Conservation (phyloP, 64 coral and sea anemone genomes). For the Montipora cactus region DNA sequence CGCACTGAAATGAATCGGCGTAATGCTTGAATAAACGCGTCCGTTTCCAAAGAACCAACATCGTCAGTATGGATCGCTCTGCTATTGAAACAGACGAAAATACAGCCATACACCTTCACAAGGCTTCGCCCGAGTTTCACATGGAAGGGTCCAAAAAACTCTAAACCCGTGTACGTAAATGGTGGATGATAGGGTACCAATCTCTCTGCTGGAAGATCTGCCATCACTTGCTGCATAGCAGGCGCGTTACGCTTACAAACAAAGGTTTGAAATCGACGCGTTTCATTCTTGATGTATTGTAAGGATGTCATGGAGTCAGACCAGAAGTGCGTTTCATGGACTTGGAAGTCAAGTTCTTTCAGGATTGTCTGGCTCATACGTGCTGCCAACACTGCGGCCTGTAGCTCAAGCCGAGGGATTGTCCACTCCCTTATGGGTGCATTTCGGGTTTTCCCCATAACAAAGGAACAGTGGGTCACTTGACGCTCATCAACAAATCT, state of each 20-base stretch:
- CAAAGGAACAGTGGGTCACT: slow-evolving; percentile 46
- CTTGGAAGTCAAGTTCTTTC: slow-evolving; percentile 32
- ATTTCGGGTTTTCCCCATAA: slow-evolving; percentile 33
- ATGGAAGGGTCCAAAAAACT: slow-evolving; percentile 61
- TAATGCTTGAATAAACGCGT: slow-evolving; percentile 34
- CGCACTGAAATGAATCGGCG: slow-evolving; percentile 28
- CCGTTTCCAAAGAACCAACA: slow-evolving; percentile 47
- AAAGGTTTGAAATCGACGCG: neutral
- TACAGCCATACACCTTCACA: slow-evolving; percentile 41
- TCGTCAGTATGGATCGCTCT: slow-evolving; percentile 56
- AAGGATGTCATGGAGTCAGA: too few relatives aligned
- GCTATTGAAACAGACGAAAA: slow-evolving; percentile 57
- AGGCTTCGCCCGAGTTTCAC: slow-evolving; percentile 20
- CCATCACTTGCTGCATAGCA: slow-evolving; percentile 49
- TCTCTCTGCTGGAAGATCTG: slow-evolving; percentile 36
- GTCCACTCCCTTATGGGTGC: slow-evolving; percentile 44
- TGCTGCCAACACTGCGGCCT: slow-evolving; percentile 29
- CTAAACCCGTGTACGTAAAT: slow-evolving; percentile 48
- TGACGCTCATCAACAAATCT: slow-evolving; percentile 14
- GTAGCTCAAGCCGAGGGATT: slow-evolving; percentile 66
- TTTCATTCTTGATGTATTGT: too few relatives aligned
- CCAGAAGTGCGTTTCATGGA: neutral
- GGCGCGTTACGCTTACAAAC: slow-evolving; percentile 27
- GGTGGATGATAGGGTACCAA: slow-evolving; percentile 54
- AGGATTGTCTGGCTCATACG: neutral